Conservation (phyloP, 2,888 invertebrate genomes). For the Xestia ashworthii region DNA sequence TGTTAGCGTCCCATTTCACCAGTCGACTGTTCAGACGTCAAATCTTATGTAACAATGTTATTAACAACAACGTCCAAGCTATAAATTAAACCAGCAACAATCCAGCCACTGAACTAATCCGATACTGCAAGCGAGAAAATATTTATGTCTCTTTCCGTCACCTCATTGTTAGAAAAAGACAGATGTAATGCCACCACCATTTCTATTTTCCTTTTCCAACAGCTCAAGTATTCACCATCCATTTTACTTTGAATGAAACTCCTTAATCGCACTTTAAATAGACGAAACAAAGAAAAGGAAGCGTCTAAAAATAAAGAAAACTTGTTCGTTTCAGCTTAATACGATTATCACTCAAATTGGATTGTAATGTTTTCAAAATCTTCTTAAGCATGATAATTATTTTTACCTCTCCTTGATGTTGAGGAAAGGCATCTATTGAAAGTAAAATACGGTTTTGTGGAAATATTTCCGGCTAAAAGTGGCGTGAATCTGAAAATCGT, state of each 20-base stretch:
- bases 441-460: constrained; percentile 34
- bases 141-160: constrained; percentile 51
- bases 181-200: constrained; percentile 17
- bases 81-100: constrained; percentile 62
- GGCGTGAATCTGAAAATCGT: constrained; percentile 31
- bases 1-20: constrained; percentile 52
- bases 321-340: constrained; percentile 20
- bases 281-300: constrained; percentile 9
- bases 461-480: constrained; percentile 32
- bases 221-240: constrained; percentile 15
- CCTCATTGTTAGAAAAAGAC: constrained; percentile 48
- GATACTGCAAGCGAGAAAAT: constrained; percentile 34
- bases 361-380: constrained; percentile 27
- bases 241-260: constrained; percentile 36
- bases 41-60: constrained; percentile 59
- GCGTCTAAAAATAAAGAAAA: constrained; percentile 8
- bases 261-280: constrained; percentile 33
- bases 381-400: constrained; percentile 42
- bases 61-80: constrained; percentile 52
- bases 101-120: constrained; percentile 55
- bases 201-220: constrained; percentile 11
- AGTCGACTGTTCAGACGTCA: constrained; percentile 47
- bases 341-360: constrained; percentile 31
- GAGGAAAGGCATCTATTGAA: constrained; percentile 29
- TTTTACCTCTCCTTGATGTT: constrained; percentile 14